These are phyloP conservation scores for Oscheius sp. DNA, from an alignment of 2,888 invertebrate genomes.

Conservation along the genomic window DNA sequence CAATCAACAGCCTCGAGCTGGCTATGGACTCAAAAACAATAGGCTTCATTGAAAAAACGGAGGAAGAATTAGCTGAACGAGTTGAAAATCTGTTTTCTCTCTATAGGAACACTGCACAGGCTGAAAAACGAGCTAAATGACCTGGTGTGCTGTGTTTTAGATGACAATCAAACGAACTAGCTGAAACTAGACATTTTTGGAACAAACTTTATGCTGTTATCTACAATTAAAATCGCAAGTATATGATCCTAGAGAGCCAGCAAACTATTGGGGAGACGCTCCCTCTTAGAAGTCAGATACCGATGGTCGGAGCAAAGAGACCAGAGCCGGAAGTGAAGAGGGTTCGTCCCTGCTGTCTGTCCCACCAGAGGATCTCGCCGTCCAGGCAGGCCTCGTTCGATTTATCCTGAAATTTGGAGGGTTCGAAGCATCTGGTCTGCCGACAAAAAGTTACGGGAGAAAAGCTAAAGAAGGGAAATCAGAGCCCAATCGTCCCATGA, in stretches of 20 bases:
- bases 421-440: no score
- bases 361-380: slow-evolving; percentile 73
- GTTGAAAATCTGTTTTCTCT: no score
- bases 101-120: no score
- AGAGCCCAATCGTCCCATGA: not conserved
- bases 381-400: slow-evolving; percentile 64
- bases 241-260: slow-evolving; percentile 9
- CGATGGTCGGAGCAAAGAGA: slow-evolving; percentile 64
- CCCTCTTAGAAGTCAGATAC: slow-evolving; percentile 63
- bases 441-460: not conserved
- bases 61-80: no score
- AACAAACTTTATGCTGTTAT: slow-evolving; percentile 3
- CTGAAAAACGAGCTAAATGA: no score
- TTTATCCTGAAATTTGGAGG: slow-evolving; percentile 53
- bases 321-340: slow-evolving; percentile 67
- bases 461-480: no score
- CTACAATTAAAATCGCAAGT: slow-evolving; percentile 21
- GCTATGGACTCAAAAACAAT: no score
- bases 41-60: no score
- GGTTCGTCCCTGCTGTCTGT: slow-evolving; percentile 66
- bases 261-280: not conserved
- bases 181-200: no score
- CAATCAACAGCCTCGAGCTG: no score
- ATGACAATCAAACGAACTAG: no score
- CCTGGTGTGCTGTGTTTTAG: no score